Percentiles rank a stretch among this genome's conserved stretches.
phyloP scores from a whole-genome alignment of 2,113 vertebrate genomes.

The Catharus minimus region DNA sequence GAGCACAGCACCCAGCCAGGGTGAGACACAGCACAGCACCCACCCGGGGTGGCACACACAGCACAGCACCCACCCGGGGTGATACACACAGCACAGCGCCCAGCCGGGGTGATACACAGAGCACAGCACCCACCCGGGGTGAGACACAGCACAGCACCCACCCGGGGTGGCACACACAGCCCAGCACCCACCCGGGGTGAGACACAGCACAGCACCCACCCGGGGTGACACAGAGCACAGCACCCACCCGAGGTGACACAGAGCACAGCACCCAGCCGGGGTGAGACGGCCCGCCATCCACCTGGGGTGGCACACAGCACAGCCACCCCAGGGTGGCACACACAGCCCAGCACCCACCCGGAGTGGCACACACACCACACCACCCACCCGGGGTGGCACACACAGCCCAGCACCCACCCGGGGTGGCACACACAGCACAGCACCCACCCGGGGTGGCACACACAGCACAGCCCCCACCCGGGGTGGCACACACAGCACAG shows the following conservation, averaged over 20 bases:
- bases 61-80: not conserved
- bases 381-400: not conserved
- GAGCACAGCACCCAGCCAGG: too few relatives aligned
- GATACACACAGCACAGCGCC: not conserved
- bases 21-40: not conserved
- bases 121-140: too few relatives aligned
- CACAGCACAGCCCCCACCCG: rapidly evolving
- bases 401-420: rapidly evolving
- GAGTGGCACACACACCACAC: too few relatives aligned
- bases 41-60: too few relatives aligned
- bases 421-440: not conserved
- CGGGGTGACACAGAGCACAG: not conserved
- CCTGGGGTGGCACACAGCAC: not conserved
- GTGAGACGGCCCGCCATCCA: too few relatives aligned
- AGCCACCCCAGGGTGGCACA: too few relatives aligned
- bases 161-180: not conserved
- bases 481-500: not conserved
- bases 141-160: rapidly evolving
- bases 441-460: not conserved
- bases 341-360: too few relatives aligned
- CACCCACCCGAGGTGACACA: not conserved
- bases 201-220: not conserved
- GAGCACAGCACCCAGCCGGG: too few relatives aligned
- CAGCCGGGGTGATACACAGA: too few relatives aligned
- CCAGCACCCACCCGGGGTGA: too few relatives aligned